These are phyloP conservation scores for Blastobasis lacticolella DNA, from an alignment of 2,888 invertebrate genomes.

Conservation along the genomic window DNA sequence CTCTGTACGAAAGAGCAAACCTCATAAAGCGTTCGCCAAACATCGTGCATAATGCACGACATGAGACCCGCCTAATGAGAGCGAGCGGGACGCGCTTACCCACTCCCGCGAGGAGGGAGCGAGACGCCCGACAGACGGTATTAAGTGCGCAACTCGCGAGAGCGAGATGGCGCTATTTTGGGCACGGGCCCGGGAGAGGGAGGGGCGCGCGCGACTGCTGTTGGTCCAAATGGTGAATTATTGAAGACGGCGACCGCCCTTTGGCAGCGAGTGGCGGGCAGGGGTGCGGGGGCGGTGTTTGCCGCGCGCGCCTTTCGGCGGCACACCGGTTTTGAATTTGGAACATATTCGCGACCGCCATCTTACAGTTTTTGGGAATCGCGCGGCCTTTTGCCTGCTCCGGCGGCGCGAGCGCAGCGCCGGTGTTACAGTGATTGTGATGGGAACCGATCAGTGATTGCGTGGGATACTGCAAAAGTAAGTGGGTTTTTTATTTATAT, in stretches of 20 bases:
- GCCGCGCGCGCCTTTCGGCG: conserved; percentile 55
- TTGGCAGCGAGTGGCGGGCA: conserved; percentile 48
- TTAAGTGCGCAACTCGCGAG: conserved; percentile 30
- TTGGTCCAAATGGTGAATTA: conserved; percentile 56
- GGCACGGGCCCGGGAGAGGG: conserved; percentile 28
- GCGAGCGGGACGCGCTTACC: conserved; percentile 29
- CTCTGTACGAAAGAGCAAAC: conserved; percentile 52
- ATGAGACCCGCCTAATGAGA: conserved; percentile 52
- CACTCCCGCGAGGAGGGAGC: conserved; percentile 8
- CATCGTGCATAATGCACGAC: conserved; percentile 60
- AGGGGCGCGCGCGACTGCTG: conserved; percentile 40
- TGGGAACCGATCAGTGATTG: not conserved
- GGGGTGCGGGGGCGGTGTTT: conserved; percentile 19
- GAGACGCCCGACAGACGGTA: conserved; percentile 19
- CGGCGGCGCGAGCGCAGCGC: conserved; percentile 7
- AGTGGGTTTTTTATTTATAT: not conserved
- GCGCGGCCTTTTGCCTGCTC: not conserved
- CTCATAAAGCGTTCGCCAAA: conserved; percentile 61
- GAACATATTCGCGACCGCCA: conserved; percentile 35
- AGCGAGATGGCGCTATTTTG: conserved; percentile 29
- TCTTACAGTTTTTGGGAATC: conserved; percentile 18
- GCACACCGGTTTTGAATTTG: conserved; percentile 54
- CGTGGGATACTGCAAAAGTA: not conserved
- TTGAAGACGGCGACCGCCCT: conserved; percentile 61
- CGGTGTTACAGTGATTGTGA: not conserved